Conservation (phyloP, 2,888 invertebrate genomes). For the Andrena chrysosceles region DNA sequence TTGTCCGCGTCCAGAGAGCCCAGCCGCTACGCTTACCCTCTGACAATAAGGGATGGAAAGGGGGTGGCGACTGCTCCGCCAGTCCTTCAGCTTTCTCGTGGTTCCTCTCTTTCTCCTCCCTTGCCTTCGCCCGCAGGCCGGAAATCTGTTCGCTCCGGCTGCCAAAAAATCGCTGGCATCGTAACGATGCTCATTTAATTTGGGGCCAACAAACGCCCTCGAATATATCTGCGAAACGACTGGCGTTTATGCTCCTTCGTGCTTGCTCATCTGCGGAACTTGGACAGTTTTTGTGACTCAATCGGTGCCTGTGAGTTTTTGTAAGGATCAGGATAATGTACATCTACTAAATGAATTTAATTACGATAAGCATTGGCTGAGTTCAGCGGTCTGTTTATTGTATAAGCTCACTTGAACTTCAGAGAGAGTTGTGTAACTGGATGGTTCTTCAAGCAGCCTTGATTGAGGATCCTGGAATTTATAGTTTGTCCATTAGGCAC, state of each 20-base stretch:
- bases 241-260: slow-evolving; percentile 2
- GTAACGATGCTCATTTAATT: slow-evolving; percentile 68
- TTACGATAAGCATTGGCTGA: slow-evolving; percentile 18
- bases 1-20: slow-evolving; percentile 50
- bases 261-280: neutral
- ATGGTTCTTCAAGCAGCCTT: neutral
- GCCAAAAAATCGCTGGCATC: slow-evolving; percentile 68
- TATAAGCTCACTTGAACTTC: neutral
- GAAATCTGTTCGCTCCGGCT: slow-evolving; percentile 62
- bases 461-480: neutral
- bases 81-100: slow-evolving; percentile 53
- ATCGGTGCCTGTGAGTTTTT: neutral
- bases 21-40: slow-evolving; percentile 51
- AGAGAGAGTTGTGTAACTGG: neutral
- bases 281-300: neutral
- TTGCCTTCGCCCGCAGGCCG: slow-evolving; percentile 46
- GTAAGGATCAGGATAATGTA: neutral
- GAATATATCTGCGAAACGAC: slow-evolving; percentile 24
- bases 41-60: slow-evolving; percentile 65
- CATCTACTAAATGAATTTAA: slow-evolving; percentile 21
- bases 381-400: neutral
- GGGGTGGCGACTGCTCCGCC: slow-evolving; percentile 53
- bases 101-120: slow-evolving; percentile 32
- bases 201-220: slow-evolving; percentile 49
- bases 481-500: neutral